phyloP scores from a whole-genome alignment of 2,888 invertebrate genomes.

The Therioaphis trifolii region DNA sequence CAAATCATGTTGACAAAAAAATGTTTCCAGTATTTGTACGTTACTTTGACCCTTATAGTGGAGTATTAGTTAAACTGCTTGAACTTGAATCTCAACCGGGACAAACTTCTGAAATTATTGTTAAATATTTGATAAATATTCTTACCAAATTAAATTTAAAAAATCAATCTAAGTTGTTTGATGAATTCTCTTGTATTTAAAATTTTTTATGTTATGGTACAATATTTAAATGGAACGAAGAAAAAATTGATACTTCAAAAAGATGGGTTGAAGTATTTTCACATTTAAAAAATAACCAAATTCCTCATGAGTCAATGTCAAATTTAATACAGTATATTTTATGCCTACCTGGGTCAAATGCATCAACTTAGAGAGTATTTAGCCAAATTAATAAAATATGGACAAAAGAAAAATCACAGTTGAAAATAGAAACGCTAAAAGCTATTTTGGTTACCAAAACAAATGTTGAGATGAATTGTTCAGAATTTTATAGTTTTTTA shows the following conservation, averaged over 20 bases:
- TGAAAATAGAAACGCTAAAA: slow-evolving; percentile 45
- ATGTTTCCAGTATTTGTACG: slow-evolving; percentile 45
- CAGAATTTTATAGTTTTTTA: slow-evolving; percentile 35
- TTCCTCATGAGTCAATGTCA: slow-evolving; percentile 28
- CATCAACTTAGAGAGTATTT: slow-evolving; percentile 44
- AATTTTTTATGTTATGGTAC: slow-evolving; percentile 17
- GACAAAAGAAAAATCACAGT: slow-evolving; percentile 40
- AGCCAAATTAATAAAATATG: slow-evolving; percentile 52
- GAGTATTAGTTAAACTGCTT: slow-evolving; percentile 38
- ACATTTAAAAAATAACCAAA: slow-evolving; percentile 33
- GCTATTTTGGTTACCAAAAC: slow-evolving; percentile 26
- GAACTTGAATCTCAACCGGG: slow-evolving; percentile 34
- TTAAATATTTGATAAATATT: slow-evolving; percentile 41
- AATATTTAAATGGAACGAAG: slow-evolving; percentile 26
- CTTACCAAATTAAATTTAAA: slow-evolving; percentile 27
- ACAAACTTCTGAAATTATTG: slow-evolving; percentile 50
- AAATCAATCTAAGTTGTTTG: no score
- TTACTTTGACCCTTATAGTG: slow-evolving; percentile 20
- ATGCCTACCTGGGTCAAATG: slow-evolving; percentile 38
- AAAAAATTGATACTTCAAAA: slow-evolving; percentile 29
- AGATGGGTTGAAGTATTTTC: slow-evolving; percentile 13
- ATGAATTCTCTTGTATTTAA: no score
- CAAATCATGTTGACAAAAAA: slow-evolving; percentile 30
- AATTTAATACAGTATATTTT: slow-evolving; percentile 41
- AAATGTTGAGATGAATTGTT: slow-evolving; percentile 52